Base-by-base conservation (phyloP, 2,888 invertebrate genomes). In the Oligia strigilis region DNA sequence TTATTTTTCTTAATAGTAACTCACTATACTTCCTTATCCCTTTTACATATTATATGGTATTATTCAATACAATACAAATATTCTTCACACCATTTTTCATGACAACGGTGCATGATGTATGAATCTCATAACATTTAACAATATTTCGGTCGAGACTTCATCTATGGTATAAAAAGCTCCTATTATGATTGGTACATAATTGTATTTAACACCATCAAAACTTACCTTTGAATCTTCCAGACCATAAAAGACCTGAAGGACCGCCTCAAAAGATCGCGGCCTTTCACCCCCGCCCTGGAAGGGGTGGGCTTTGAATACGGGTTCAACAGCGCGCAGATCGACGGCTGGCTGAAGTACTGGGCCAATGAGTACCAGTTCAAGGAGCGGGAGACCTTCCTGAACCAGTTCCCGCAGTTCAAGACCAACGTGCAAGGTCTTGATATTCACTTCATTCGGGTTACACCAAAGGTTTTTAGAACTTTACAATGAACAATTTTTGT, bases 271-370 rank as follows among this genome's bases (percentile, higher is more conserved):
- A 91, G 91, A 67, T 93, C 92, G 29, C 92, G 95, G 2, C 78
- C 87, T 2, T 90, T 94, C 55, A 92, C 97, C 0, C 96, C 97
- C 6, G 98, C 98, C 0, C 93, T 98, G 43, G 98, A 98, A 94
- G 98, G 97, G 29, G 96, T 97, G 0, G 97, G 97, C 4, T 99
- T 99, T 93, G 97, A 98, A 87, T 99, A 99, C 91, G 99, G 99
- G 2, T 98, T 99, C 93, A 98, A 98, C 92, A 96, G 98, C 0
- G 97, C 97, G 0, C 97, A 98, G 77, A 93, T 99, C 60, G 94
- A 97, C 70, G 95, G 96, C 73, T 97, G 99, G 87, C 92, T 98
- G 4, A 96, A 98, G 40, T 98, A 98, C 94, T 99, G 99, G 99
- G 97, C 97, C 9, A 97, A 98, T n/a, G 96, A 97, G 65, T 99